These are phyloP conservation scores for Pelagia noctiluca DNA, from an alignment of 30 jellyfish, hydroid and myxozoan genomes.

Conservation along the genomic window DNA sequence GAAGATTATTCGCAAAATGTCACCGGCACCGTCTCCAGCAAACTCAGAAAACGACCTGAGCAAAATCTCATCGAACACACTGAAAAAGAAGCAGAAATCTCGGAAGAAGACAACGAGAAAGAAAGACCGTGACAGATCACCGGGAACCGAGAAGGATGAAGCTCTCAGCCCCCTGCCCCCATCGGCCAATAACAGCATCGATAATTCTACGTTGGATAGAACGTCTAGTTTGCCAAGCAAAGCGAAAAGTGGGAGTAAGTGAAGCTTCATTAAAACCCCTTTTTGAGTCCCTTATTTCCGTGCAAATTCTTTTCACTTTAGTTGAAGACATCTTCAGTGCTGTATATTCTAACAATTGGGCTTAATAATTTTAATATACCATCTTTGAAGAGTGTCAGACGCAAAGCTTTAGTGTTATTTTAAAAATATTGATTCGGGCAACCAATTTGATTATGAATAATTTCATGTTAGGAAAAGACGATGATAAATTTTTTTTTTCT, in stretches of 20 bases:
- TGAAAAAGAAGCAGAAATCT: conserved; percentile 17
- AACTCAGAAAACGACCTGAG: conserved; percentile 90
- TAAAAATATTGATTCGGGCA: too few species aligned
- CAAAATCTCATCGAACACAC: conserved; percentile 43
- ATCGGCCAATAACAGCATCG: conserved; percentile 43
- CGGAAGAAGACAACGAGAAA: conserved; percentile 57
- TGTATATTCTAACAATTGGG: too few species aligned
- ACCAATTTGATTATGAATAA: too few species aligned
- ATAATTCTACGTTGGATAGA: conserved; percentile 28
- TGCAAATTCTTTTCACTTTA: neutral
- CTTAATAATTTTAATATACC: too few species aligned
- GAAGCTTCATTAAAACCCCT: neutral
- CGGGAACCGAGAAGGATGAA: conserved; percentile 37
- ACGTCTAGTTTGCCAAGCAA: conserved; percentile 25
- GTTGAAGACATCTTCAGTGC: too few species aligned
- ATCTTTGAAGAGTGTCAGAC: too few species aligned
- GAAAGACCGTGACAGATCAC: conserved; percentile 45
- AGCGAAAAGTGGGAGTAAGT: conserved; percentile 49
- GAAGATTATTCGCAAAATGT: conserved; percentile 69
- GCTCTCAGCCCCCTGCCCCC: conserved; percentile 76
- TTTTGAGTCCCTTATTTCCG: neutral
- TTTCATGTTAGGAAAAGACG: too few species aligned
- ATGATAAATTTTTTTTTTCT: too few species aligned
- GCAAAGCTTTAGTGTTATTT: too few species aligned
- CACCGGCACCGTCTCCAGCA: conserved; percentile 98